Evolutionary conservation across 2,797 vertebrate genomes (phyloP).

Genomic region (Hydrophis major): DNA sequence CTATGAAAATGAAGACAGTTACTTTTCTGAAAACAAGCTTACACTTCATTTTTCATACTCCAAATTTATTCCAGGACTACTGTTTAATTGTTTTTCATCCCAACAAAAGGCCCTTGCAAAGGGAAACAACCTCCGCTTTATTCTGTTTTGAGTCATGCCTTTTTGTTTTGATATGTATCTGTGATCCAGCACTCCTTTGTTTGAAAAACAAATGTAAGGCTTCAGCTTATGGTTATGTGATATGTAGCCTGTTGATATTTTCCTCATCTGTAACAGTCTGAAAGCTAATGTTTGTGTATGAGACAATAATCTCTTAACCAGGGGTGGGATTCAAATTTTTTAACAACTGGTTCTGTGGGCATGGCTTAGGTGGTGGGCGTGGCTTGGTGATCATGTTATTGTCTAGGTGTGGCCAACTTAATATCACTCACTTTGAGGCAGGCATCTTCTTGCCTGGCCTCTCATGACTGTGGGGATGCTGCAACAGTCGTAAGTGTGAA

Average conservation of each 20-base stretch:
- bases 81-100: background rate
- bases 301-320: background rate
- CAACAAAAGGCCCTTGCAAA: background rate
- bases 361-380: too few relatives aligned
- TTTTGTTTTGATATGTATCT: conserved; percentile 26
- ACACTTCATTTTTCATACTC: background rate
- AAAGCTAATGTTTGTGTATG: background rate
- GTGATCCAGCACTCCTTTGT: conserved; percentile 8
- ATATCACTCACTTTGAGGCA: too few relatives aligned
- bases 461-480: too few relatives aligned
- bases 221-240: background rate
- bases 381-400: too few relatives aligned
- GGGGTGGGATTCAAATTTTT: too few relatives aligned
- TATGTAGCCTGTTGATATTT: conserved; percentile 1
- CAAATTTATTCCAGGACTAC: background rate
- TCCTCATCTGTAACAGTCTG: background rate
- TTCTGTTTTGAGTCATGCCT: conserved; percentile 17
- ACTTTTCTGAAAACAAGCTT: background rate
- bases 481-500: too few relatives aligned
- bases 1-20: background rate
- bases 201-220: conserved; percentile 21
- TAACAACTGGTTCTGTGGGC: too few relatives aligned
- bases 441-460: too few relatives aligned
- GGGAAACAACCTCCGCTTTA: background rate
- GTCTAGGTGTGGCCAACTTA: too few relatives aligned